phyloP scores from a whole-genome alignment of 2,888 invertebrate genomes.

The Cordilura impudica region DNA sequence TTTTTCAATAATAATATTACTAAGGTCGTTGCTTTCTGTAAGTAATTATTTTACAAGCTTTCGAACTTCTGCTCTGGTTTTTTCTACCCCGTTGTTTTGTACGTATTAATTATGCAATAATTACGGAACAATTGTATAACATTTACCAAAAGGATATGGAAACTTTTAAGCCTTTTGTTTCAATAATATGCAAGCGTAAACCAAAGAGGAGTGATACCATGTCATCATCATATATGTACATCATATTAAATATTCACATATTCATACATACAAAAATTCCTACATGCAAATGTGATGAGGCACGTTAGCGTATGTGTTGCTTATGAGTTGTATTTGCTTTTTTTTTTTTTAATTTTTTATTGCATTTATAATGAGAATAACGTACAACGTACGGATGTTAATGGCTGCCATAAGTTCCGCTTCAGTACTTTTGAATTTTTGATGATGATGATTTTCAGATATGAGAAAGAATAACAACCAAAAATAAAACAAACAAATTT shows the following conservation, averaged over 20 bases:
- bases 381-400: slow-evolving; percentile 21
- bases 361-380: not conserved
- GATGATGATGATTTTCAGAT: slow-evolving; percentile 10
- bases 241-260: no score
- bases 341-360: not conserved
- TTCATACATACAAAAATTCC: not conserved
- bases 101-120: slow-evolving; percentile 36
- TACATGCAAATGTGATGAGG: no score
- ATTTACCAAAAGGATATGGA: slow-evolving; percentile 16
- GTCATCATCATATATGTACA: not conserved
- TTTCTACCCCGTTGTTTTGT: not conserved
- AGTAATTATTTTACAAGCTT: no score
- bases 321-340: not conserved
- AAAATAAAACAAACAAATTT: not conserved
- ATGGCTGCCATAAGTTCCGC: slow-evolving; percentile 45
- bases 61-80: not conserved
- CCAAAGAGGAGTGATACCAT: not conserved
- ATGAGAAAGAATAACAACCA: not conserved
- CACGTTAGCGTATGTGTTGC: not conserved
- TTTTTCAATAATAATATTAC: no score
- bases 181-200: not conserved
- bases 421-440: slow-evolving; percentile 36
- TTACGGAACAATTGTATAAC: slow-evolving; percentile 30
- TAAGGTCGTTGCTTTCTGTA: no score
- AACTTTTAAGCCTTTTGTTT: slow-evolving; percentile 22